Conservation (phyloP, 2,113 vertebrate species). For the Osmerus mordax region DNA sequence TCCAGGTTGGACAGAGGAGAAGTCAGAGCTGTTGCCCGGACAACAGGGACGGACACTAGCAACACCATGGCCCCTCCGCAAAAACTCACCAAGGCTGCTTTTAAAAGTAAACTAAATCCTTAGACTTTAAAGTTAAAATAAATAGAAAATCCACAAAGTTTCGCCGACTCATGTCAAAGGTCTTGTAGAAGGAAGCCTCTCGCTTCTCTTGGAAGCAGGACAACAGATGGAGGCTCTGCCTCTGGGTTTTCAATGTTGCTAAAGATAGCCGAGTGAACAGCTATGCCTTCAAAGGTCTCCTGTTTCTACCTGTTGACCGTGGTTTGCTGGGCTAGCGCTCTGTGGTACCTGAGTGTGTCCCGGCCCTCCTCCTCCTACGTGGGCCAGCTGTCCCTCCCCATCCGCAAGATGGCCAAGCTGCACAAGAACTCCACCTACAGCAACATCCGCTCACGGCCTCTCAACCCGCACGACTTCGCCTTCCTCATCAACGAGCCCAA, state of each 20-base stretch:
- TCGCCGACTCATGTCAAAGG: conserved; percentile 55
- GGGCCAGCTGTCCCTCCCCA: conserved; percentile 78
- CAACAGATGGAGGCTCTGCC: conserved; percentile 57
- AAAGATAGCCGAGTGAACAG: conserved; percentile 61
- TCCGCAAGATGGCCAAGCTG: conserved; percentile 70
- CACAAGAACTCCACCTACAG: conserved; percentile 83
- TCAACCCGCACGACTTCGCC: conserved; percentile 93
- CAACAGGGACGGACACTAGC: no score
- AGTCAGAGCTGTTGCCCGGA: no score
- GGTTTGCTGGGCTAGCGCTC: conserved; percentile 96
- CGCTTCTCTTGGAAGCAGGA: conserved; percentile 65
- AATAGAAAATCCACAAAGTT: not conserved
- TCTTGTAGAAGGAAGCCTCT: conserved; percentile 67
- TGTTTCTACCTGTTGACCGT: conserved; percentile 95
- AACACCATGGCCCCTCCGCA: no score
- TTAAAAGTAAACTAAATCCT: not conserved
- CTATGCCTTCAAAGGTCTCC: conserved; percentile 97
- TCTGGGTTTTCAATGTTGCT: conserved; percentile 38
- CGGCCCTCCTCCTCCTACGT: conserved; percentile 87
- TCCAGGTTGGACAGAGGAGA: no score
- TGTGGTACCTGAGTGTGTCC: conserved; percentile 95
- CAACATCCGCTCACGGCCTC: conserved; percentile 92
- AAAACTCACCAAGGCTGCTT: no score
- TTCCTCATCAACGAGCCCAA: conserved; percentile 92
- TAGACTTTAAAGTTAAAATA: conserved; percentile 4